These are phyloP conservation scores for Saxidomus purpurata DNA, from an alignment of 1,140 invertebrate genomes.

Conservation along the genomic window DNA sequence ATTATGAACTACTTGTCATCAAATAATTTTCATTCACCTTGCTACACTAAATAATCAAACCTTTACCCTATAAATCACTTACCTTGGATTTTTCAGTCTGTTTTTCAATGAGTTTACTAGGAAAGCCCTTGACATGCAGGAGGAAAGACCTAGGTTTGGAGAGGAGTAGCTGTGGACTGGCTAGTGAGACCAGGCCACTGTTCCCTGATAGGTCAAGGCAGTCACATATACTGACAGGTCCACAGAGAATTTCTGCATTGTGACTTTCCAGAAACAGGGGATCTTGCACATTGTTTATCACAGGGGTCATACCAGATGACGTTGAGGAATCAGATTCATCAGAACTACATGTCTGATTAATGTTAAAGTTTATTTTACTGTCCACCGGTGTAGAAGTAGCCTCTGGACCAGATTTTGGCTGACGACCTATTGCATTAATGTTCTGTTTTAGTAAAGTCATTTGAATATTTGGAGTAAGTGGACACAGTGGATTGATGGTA, in stretches of 20 bases:
- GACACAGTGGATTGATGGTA: constrained; percentile 91
- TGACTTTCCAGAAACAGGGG: constrained; percentile 94
- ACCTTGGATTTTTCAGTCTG: constrained; percentile 75
- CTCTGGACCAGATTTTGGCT: constrained; percentile 19
- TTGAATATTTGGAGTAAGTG: constrained; percentile 89
- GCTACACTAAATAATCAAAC: too few relatives aligned
- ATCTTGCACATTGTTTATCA: constrained; percentile 90
- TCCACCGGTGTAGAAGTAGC: constrained; percentile 67
- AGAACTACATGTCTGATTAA: constrained; percentile 27
- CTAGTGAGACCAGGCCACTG: constrained; percentile 93
- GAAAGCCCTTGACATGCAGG: constrained; percentile 92
- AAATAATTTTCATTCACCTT: too few relatives aligned
- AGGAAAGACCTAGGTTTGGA: constrained; percentile 93
- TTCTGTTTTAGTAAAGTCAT: constrained; percentile 95
- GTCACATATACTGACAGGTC: constrained; percentile 93
- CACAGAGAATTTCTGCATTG: constrained; percentile 95
- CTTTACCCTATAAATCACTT: too few relatives aligned
- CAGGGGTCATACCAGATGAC: not conserved
- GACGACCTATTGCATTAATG: constrained; percentile 79
- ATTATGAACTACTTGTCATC: too few relatives aligned
- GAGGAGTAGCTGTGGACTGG: constrained; percentile 94
- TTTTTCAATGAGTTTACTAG: constrained; percentile 69
- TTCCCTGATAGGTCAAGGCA: constrained; percentile 95
- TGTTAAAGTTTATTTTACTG: constrained; percentile 74
- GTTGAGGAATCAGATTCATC: constrained; percentile 50